Conservation (phyloP, 2,797 vertebrate species). For the Acrossocheilus fasciatus region DNA sequence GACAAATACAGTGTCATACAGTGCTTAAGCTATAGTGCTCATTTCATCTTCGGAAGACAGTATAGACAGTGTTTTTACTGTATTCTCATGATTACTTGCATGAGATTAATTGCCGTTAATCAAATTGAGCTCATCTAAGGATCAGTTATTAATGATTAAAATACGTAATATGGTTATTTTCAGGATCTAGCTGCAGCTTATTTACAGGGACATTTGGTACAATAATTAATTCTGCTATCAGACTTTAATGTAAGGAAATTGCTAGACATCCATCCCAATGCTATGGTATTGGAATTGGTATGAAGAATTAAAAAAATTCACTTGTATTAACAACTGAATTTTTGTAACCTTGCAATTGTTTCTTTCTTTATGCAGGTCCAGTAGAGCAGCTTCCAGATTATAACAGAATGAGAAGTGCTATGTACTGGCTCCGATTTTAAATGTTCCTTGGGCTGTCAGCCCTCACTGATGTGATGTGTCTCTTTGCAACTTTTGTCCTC, state of each 20-base stretch:
- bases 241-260: background rate
- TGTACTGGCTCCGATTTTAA: conserved; percentile 97
- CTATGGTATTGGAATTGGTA: background rate
- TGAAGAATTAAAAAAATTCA: background rate
- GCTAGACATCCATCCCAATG: background rate
- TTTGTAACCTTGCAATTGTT: conserved; percentile 33
- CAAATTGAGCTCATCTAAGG: background rate
- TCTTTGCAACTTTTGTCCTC: conserved; percentile 45
- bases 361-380: conserved; percentile 82
- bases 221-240: background rate
- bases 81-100: background rate
- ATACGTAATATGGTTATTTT: background rate
- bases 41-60: background rate
- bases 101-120: background rate
- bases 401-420: conserved; percentile 93
- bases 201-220: background rate
- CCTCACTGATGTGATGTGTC: conserved; percentile 17
- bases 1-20: background rate
- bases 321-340: background rate
- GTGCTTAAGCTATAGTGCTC: background rate
- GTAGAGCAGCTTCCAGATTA: conserved; percentile 95
- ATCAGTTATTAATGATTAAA: background rate
- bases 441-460: conserved; percentile 33
- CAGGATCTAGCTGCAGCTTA: conserved; percentile 56
- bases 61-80: background rate